Evolutionary conservation across 2,113 vertebrate species (phyloP).

Genomic region (Hippocampus comes): DNA sequence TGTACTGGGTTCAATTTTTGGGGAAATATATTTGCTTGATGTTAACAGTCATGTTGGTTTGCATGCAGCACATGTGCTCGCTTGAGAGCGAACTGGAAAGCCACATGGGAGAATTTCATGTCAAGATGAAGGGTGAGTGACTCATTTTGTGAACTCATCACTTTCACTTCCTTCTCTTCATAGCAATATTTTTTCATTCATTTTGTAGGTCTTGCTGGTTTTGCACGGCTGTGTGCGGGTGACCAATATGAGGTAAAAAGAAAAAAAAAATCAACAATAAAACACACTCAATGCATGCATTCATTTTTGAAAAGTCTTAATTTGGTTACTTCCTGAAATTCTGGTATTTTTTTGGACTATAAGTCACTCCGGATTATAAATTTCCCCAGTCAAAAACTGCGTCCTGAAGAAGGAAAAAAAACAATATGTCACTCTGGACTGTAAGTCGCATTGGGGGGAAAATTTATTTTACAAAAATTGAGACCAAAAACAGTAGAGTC

Average conservation of each 20-base stretch:
- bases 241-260: conserved; percentile 94
- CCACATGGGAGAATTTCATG: conserved; percentile 94
- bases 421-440: no score
- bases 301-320: neutral
- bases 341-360: no score
- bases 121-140: conserved; percentile 97
- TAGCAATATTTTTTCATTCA: conserved; percentile 34
- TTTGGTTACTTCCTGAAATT: neutral
- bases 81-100: conserved; percentile 92
- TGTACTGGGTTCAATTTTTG: neutral
- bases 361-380: no score
- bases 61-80: conserved; percentile 89
- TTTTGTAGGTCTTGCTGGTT: conserved; percentile 89
- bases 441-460: no score
- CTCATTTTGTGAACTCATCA: conserved; percentile 31
- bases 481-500: no score
- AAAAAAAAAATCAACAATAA: neutral
- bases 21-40: neutral
- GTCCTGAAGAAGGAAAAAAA: no score
- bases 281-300: neutral
- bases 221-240: conserved; percentile 92
- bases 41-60: conserved; percentile 3
- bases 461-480: no score
- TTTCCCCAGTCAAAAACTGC: no score
- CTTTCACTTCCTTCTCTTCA: conserved; percentile 21